Conservation (phyloP, 2,888 invertebrate genomes). For the Cynaeus angustus region DNA sequence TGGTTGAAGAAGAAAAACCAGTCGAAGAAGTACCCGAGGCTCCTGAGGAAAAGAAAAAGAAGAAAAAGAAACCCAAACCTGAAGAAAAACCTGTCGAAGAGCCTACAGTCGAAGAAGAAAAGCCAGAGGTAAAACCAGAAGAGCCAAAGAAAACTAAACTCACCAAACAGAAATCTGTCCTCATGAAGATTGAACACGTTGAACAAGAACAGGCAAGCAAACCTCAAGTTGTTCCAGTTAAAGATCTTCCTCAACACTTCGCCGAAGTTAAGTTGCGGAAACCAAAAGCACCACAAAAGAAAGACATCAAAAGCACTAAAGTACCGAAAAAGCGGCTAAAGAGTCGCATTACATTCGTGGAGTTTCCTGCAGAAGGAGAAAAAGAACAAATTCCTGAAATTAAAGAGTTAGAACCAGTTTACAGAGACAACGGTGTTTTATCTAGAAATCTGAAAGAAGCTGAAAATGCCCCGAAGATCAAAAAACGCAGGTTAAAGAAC, state of each 20-base stretch:
- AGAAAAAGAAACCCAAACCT: constrained; percentile 49
- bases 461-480: constrained; percentile 64
- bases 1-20: constrained; percentile 55
- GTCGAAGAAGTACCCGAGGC: constrained; percentile 52
- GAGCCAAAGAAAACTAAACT: constrained; percentile 54
- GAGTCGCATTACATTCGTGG: constrained; percentile 78
- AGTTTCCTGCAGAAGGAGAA: constrained; percentile 69
- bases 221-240: constrained; percentile 76
- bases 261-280: constrained; percentile 79
- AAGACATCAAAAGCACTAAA: constrained; percentile 64
- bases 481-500: constrained; percentile 68
- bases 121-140: constrained; percentile 53
- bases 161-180: constrained; percentile 62
- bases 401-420: constrained; percentile 66
- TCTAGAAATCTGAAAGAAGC: constrained; percentile 74
- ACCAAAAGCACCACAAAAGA: constrained; percentile 63
- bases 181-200: constrained; percentile 71
- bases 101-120: constrained; percentile 42
- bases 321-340: constrained; percentile 82
- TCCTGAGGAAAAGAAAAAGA: constrained; percentile 36
- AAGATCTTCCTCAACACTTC: constrained; percentile 69
- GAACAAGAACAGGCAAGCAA: constrained; percentile 76
- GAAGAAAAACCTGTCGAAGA: constrained; percentile 57
- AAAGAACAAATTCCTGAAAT: constrained; percentile 65
- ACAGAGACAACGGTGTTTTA: constrained; percentile 69